A percentile compares a stretch with the other conserved stretches of the same genome.
Conservation (phyloP, 2,797 vertebrate species). For the Chiroxiphia lanceolata region DNA sequence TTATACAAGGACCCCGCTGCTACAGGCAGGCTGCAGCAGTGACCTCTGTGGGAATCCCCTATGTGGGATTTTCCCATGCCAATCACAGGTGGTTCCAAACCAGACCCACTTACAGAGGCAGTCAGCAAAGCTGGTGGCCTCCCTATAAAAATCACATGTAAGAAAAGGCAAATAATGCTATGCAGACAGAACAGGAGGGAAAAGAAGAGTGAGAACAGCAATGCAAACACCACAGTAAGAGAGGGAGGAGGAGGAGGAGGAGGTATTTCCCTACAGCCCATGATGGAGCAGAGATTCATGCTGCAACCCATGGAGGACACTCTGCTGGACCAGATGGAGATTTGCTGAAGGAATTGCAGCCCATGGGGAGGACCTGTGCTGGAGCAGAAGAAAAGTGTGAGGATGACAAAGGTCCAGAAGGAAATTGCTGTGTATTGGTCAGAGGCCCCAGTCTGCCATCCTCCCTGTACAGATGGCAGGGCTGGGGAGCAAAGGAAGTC, state of each 20-base stretch:
- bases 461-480: not conserved
- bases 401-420: not conserved
- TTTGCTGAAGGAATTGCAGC: not conserved
- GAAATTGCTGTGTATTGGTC: not conserved
- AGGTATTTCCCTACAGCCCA: not conserved
- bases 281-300: not conserved
- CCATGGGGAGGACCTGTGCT: not conserved
- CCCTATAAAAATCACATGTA: not conserved
- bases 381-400: not conserved
- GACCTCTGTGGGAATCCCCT: not conserved
- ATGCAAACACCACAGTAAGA: not conserved
- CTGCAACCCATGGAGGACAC: not conserved
- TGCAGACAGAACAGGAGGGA: not conserved
- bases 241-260: not conserved
- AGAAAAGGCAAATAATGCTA: not conserved
- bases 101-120: not conserved
- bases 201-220: not conserved
- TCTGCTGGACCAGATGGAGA: not conserved
- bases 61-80: no score
- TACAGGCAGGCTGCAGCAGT: not conserved
- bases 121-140: not conserved
- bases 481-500: not conserved
- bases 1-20: no score
- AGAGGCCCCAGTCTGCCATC: not conserved
- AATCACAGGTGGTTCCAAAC: not conserved